phyloP scores from a whole-genome alignment of 2,888 invertebrate species.

The Stenolophus ochropezus region DNA sequence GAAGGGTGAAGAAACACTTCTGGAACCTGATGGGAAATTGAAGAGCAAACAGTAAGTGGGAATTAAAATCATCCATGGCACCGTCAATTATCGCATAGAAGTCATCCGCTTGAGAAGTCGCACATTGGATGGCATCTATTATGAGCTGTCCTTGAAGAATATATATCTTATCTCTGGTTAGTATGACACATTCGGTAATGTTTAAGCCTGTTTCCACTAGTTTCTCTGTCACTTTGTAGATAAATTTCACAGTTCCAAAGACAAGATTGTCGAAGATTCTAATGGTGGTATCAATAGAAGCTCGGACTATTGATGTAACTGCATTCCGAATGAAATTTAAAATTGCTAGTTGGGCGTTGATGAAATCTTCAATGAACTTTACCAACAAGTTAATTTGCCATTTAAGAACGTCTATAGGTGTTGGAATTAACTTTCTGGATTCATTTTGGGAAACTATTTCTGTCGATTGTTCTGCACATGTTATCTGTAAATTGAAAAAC shows the following conservation, averaged over 20 bases:
- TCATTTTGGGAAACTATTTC: not conserved
- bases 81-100: conserved; percentile 30
- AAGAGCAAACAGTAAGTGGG: not conserved
- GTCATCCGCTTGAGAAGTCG: not conserved
- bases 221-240: conserved; percentile 2
- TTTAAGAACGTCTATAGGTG: not conserved
- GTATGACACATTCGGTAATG: conserved; percentile 37
- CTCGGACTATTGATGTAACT: not conserved
- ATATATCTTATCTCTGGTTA: conserved; percentile 21
- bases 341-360: not conserved
- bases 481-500: not conserved
- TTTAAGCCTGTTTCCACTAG: conserved; percentile 34
- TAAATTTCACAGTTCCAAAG: not conserved
- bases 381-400: not conserved
- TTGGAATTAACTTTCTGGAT: not conserved
- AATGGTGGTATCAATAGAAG: conserved; percentile 2
- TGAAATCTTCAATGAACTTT: not conserved
- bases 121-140: conserved; percentile 22
- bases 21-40: conserved; percentile 14
- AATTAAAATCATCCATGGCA: conserved; percentile 18
- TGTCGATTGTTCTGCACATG: not conserved
- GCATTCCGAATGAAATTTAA: not conserved
- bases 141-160: conserved; percentile 8
- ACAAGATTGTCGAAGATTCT: conserved; percentile 17
- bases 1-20: conserved; percentile 10